Base-by-base conservation (phyloP, 2,797 vertebrate species). In the Lepidocolaptes lacrymiger region DNA sequence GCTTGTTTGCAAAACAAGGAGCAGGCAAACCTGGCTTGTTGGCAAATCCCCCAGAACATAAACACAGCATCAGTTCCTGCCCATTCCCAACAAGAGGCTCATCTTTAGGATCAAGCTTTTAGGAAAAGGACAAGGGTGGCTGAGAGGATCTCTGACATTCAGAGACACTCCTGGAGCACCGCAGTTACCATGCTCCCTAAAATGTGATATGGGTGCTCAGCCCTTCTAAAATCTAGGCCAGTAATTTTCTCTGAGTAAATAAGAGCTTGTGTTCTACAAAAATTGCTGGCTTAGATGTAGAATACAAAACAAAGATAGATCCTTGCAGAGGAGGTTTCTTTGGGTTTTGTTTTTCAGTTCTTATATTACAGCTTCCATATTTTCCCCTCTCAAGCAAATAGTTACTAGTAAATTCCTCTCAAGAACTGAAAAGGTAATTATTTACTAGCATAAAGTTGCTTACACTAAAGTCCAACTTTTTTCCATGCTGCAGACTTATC, bases 231-330 rank as follows among this genome's bases (percentile, higher is more conserved):
- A 95, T 78, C 79, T 92, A 96, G 89, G 92, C 79, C 94, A 85
- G 93, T 93, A 97, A 96, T 95, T 94, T 96, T 94, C 96, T 95
- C 95, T 64, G 89, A 51, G 82, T 94, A 96, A 96, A 93, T 94
- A 95, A 82, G 89, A 90, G 95, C 77, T 85, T 96, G 77, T 81
- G 90, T 79, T 91, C 86, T 91, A 74, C 94, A 96, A 66, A 96
- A 97, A 97, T 93, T 95, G 85, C 94, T 94, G 93, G 91, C 93
- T 95, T 95, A 89, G 90, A 95, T 90, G 73, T 67, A 91, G 51
- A 94, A 77, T 71, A 87, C 69, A 94, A 95, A 94, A 93, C 84
- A 95, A 94, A 91, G 78, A 94, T 93, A 94, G 91, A 86, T 95
- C 83, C 73, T 86, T 81, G 88, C 71, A 67, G 79, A 86, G 72